These are phyloP conservation scores for Chelonus insularis DNA, from an alignment of 1,140 invertebrate genomes.

Conservation along the genomic window DNA sequence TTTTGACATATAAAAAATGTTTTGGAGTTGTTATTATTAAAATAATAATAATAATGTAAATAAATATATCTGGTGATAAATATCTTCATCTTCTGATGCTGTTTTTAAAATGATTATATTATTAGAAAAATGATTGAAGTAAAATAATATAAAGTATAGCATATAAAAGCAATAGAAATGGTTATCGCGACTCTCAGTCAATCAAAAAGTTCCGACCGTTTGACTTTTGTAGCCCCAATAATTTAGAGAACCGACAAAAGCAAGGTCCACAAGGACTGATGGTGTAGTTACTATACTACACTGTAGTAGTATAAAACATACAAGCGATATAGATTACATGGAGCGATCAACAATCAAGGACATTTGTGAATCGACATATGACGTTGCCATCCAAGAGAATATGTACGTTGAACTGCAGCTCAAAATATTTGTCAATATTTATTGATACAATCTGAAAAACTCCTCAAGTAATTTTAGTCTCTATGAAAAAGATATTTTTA, in stretches of 20 bases:
- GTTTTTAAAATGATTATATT: too few relatives aligned
- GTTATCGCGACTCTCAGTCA: conserved; percentile 18
- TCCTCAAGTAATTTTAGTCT: too few relatives aligned
- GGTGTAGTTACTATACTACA: too few relatives aligned
- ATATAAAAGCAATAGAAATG: background rate
- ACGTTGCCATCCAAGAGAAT: background rate
- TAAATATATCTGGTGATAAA: too few relatives aligned
- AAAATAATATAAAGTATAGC: too few relatives aligned
- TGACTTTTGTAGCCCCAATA: conserved; percentile 44
- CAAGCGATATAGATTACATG: background rate
- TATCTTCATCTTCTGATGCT: too few relatives aligned
- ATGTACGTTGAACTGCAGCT: background rate
- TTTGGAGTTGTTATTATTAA: too few relatives aligned
- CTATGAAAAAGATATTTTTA: too few relatives aligned
- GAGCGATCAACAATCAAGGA: background rate
- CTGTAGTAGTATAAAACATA: too few relatives aligned
- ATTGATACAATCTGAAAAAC: background rate
- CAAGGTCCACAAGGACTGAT: conserved; percentile 31
- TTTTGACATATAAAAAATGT: too few relatives aligned
- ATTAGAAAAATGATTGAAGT: too few relatives aligned
- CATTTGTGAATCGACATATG: background rate
- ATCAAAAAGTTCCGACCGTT: conserved; percentile 40
- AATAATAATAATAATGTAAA: too few relatives aligned
- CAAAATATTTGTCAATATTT: background rate
- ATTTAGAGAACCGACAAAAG: conserved; percentile 38